Evolutionary conservation across 2,113 vertebrate genomes (phyloP), one percentile per base, ranked within the genome.

Genomic region (Beaufortia kweichowensis): DNA sequence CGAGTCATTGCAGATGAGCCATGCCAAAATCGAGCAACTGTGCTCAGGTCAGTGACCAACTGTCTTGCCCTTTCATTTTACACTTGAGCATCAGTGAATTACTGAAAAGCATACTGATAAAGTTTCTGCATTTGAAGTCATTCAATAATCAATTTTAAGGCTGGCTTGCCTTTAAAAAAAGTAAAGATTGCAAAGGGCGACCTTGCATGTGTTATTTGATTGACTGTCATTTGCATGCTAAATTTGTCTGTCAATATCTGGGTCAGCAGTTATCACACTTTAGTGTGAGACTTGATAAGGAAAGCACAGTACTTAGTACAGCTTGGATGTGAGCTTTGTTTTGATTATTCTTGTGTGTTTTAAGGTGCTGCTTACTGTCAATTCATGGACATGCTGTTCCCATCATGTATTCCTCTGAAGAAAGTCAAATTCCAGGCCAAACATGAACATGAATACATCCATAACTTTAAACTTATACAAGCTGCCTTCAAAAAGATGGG

Each of bases 371-470:
- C 90, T 0, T 99, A 97, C 87, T 99, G 97, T 85, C 97, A 99
- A 85, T 99, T 98, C 77, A 96, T 99, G 96, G 97, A 99, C 88
- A 98, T 99, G 97, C 91, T 99, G 79, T 99, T 99, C 79, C 95
- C 94, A 14, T 93, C 92, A 69, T 96, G 94, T 50, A 85, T 99
- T 85, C 92, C 93, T 6, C 89, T 99, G 88, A 98, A 97, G 91
- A 98, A 94, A 91, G 95, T 98, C 59, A 99, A 99, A 82, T 98
- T 99, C 82, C 93, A 93, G 82, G 96, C 96, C 79, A 99, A 98
- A 77, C 87, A 97, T 87, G 97, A 99, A 82, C 96, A 98, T 0
- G 97, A 99, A 79, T 98, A 94, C 88, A 99, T 98, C 86, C 96
- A 98, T n/a, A 99, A 99, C 89, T 99, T 90, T 88, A 99, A 99